Evolutionary conservation across 2,888 invertebrate species (phyloP).

Genomic region (Drosophila formosana): DNA sequence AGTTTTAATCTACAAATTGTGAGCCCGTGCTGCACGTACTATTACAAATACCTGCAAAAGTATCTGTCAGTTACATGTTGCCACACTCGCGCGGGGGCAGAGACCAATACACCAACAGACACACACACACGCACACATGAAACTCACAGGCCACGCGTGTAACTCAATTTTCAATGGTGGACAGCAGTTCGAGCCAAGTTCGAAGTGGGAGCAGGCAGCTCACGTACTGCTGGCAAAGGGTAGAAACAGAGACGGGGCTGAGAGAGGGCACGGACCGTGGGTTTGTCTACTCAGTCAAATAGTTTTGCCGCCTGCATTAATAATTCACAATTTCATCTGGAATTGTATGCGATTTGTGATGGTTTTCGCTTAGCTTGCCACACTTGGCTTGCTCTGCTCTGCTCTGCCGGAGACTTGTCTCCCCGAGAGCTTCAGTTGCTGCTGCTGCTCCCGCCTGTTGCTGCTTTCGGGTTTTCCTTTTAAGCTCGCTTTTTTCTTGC

Average conservation of each 20-base stretch:
- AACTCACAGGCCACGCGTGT: conserved; percentile 68
- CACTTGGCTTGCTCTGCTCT: conserved; percentile 27
- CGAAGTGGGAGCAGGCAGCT: conserved; percentile 31
- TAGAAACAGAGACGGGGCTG: not conserved
- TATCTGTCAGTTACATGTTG: conserved; percentile 69
- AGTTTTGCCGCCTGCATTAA: conserved; percentile 82
- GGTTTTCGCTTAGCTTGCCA: conserved; percentile 73
- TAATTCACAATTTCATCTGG: conserved; percentile 84
- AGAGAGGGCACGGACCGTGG: conserved; percentile 51
- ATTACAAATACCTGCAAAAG: conserved; percentile 67
- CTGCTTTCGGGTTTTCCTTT: conserved; percentile 33
- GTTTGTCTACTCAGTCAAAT: conserved; percentile 81
- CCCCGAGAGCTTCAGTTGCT: conserved; percentile 3
- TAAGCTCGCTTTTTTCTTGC: conserved; percentile 14
- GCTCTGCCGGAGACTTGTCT: conserved; percentile 27
- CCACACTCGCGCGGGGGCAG: conserved; percentile 58
- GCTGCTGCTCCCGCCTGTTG: conserved; percentile 49
- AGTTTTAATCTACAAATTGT: conserved; percentile 77
- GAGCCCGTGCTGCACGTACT: conserved; percentile 71
- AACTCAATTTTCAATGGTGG: conserved; percentile 81
- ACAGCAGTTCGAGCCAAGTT: conserved; percentile 30
- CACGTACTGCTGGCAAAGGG: conserved; percentile 41
- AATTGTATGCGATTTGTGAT: conserved; percentile 84
- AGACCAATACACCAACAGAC: conserved; percentile 27
- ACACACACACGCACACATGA: conserved; percentile 1